Evolutionary conservation across 1,140 invertebrate species (phyloP).

Genomic region (Cataglyphis hispanica): DNA sequence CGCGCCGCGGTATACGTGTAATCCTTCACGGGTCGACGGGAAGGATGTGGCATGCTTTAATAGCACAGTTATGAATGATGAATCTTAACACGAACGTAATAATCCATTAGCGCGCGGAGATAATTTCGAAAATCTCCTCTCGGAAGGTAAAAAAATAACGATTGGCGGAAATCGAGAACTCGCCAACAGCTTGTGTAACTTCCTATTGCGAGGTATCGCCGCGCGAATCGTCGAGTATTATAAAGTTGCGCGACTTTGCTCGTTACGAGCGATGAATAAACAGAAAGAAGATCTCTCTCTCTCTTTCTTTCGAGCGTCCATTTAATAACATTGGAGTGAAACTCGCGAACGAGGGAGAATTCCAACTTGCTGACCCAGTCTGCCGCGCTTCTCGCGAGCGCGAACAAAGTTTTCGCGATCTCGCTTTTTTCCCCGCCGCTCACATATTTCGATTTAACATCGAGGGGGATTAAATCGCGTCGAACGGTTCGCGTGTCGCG

Average conservation of each 20-base stretch:
- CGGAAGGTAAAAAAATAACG: background rate
- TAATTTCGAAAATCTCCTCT: conserved; percentile 28
- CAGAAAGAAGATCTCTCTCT: conserved; percentile 9
- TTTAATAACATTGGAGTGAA: conserved; percentile 16
- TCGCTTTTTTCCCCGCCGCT: background rate
- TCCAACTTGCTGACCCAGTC: conserved; percentile 56
- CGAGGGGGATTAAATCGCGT: background rate
- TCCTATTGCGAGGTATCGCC: too few species aligned
- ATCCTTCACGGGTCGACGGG: conserved; percentile 51
- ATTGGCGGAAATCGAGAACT: conserved; percentile 23
- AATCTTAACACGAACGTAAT: conserved; percentile 67
- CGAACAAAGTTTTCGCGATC: conserved; percentile 18
- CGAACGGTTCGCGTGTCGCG: background rate
- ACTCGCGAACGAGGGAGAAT: conserved; percentile 37
- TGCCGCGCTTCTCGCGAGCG: background rate
- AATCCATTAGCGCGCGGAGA: conserved; percentile 64
- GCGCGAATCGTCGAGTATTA: conserved; percentile 34
- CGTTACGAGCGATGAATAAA: conserved; percentile 50
- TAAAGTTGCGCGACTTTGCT: conserved; percentile 52
- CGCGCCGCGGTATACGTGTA: conserved; percentile 11
- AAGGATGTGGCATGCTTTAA: too few species aligned
- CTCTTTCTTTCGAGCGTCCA: conserved; percentile 22
- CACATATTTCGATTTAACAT: background rate
- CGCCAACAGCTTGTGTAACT: background rate
- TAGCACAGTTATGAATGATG: conserved; percentile 66